Percentiles rank a stretch among this genome's conserved stretches.
Evolutionary conservation across 2,797 vertebrate species (phyloP).

Genomic region (Dallia pectoralis): DNA sequence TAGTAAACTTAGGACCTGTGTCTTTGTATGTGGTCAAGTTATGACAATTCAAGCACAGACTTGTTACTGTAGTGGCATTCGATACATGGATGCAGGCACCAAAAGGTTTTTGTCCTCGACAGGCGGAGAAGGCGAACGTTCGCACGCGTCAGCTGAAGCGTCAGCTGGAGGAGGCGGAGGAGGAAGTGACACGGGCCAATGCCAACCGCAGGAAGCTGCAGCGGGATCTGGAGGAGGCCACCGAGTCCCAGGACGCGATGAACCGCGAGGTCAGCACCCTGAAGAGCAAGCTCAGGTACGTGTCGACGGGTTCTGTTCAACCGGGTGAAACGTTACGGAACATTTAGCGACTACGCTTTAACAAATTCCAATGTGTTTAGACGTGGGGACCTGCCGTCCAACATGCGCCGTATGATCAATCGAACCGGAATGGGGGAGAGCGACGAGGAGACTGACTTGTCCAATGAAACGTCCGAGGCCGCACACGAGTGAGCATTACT

Average conservation of each 20-base stretch:
- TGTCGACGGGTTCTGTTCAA: background rate
- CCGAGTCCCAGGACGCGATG: slow-evolving; percentile 83
- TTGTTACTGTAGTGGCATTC: too few species aligned
- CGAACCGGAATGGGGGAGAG: slow-evolving; percentile 64
- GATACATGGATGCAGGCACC: background rate
- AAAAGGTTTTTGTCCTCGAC: slow-evolving; percentile 7
- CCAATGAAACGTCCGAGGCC: slow-evolving; percentile 49
- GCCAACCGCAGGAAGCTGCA: slow-evolving; percentile 91
- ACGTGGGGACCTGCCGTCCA: slow-evolving; percentile 67
- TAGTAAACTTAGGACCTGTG: background rate
- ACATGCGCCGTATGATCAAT: slow-evolving; percentile 46
- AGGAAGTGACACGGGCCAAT: slow-evolving; percentile 89
- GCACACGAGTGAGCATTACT: slow-evolving; percentile 60
- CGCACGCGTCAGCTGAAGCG: slow-evolving; percentile 94
- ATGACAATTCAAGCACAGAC: too few species aligned
- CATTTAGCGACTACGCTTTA: too few species aligned
- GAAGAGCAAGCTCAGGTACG: slow-evolving; percentile 88
- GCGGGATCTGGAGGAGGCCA: slow-evolving; percentile 90
- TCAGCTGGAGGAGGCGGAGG: slow-evolving; percentile 94
- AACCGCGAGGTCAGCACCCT: slow-evolving; percentile 92
- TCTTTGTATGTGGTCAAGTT: too few species aligned
- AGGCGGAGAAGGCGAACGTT: slow-evolving; percentile 89
- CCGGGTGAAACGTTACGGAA: background rate
- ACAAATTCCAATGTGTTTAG: slow-evolving; percentile 37
- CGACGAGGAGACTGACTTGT: slow-evolving; percentile 67